Conservation (phyloP, 2,113 vertebrate genomes). For the Tympanuchus pallidicinctus region DNA sequence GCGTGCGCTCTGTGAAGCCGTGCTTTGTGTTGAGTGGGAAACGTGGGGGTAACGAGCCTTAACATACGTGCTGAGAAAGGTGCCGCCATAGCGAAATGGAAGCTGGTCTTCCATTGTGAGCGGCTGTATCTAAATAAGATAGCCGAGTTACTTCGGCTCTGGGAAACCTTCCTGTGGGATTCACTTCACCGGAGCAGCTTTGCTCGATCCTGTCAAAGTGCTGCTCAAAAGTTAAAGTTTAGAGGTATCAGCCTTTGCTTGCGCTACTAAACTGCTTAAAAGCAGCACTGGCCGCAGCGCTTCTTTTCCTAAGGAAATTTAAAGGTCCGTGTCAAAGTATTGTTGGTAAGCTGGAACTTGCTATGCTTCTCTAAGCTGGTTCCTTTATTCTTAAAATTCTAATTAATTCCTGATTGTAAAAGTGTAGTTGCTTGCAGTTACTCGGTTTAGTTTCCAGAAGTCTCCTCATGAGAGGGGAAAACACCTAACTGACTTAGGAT, state of each 20-base stretch:
- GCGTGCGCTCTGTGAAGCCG: neutral
- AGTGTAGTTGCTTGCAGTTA: neutral
- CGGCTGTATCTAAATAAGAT: fast-evolving
- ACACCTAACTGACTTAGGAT: neutral
- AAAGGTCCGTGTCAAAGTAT: neutral
- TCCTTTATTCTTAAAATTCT: neutral
- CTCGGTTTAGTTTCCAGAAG: neutral
- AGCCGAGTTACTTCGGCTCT: fast-evolving
- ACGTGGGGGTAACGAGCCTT: fast-evolving
- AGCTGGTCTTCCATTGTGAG: neutral
- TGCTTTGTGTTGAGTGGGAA: neutral
- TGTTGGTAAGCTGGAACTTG: neutral
- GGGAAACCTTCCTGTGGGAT: neutral
- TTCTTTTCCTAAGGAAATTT: neutral
- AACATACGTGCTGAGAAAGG: fast-evolving
- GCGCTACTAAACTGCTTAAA: neutral
- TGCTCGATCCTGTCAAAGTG: neutral
- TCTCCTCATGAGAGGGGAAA: neutral
- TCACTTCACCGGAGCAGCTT: too few species aligned
- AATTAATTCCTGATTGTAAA: neutral
- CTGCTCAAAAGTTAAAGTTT: neutral
- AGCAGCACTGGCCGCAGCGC: fast-evolving
- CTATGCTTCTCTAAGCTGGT: neutral
- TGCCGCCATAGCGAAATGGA: fast-evolving
- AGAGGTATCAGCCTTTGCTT: neutral